These are phyloP conservation scores for Thera obeliscata DNA, from an alignment of 2,888 invertebrate genomes.

Conservation along the genomic window DNA sequence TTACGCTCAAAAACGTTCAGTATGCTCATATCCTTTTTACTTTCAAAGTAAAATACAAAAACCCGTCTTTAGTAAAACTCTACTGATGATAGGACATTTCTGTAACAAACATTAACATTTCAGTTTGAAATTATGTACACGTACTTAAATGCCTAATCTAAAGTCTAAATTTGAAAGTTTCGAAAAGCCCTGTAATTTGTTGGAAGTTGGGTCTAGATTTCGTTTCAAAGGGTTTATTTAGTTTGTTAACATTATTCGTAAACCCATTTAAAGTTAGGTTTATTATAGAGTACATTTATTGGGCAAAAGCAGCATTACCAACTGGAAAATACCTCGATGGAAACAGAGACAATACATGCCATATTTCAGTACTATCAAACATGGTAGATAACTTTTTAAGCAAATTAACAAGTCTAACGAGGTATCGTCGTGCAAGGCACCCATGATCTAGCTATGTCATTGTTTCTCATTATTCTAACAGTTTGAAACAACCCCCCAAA, in stretches of 20 bases:
- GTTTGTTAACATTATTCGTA: slow-evolving; percentile 13
- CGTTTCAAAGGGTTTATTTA: slow-evolving; percentile 18
- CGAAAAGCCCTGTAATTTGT: slow-evolving; percentile 12
- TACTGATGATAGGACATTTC: background rate
- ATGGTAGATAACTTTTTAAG: no score
- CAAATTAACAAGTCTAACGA: no score
- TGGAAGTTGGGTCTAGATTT: slow-evolving; percentile 20
- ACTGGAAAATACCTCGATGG: no score
- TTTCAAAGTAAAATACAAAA: no score
- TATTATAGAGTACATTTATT: slow-evolving; percentile 1
- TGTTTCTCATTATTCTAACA: no score
- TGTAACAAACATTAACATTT: background rate
- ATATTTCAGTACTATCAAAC: no score
- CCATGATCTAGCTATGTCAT: no score
- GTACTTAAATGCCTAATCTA: slow-evolving; percentile 11
- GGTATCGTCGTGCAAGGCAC: no score
- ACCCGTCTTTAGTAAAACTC: background rate
- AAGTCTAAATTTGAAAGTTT: slow-evolving; percentile 19
- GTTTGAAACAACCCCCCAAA: slow-evolving; percentile 7
- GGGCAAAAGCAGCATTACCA: no score
- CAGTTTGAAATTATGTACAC: background rate
- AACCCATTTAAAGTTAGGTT: slow-evolving; percentile 9
- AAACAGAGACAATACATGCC: no score
- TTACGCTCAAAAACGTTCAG: no score
- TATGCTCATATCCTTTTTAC: no score